Base-by-base conservation (phyloP, 2,888 invertebrate species). In the Temnothorax ravouxi region DNA sequence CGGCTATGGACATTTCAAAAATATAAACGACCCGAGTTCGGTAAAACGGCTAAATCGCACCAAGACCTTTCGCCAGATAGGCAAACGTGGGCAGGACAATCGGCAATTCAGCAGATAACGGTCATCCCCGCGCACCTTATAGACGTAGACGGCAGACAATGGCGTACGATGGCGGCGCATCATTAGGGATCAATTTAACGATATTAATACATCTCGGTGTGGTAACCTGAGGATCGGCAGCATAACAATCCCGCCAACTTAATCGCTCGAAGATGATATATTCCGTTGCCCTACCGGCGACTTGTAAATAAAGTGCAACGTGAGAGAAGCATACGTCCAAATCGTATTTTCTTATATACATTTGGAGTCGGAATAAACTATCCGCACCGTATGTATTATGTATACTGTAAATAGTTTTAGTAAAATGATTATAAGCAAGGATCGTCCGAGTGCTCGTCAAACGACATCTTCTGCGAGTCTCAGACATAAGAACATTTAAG, bases 1-100 rank as follows among this genome's bases (percentile, higher is more conserved):
- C 15, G 98, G 98, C 2, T 97, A 97, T 91, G 98, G 98, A 21
- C 96, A 96, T 92, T 97, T 97, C 94, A 97, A 97, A 91, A 96
- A 96, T 67, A 95, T 97, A 93, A 97, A 97, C 90, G 95, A 96
- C 66, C 93, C 94, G 8, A 95, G 94, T 62, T 95, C 95, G 50
- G 88, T 86, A n/a, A 96, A 95, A 85, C 95, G 95, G 86, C 93
- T 95, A 5, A 95, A 96, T 69, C 96, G 96, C 92, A 96, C 96
- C 29, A 96, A 96, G 92, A 96, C 96, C 41, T 97, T 96, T 91
- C 95, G 96, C 84, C 97, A 96, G 92, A 93, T 92, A 67, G 93
- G 89, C 87, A 96, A 95, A 90, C 95, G 95, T 56, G 95, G 95
- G 88, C 93, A 91, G 91, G 95, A 91, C 85, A 92, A 84, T 61